Percentiles rank a stretch among this genome's conserved stretches.
phyloP scores from a whole-genome alignment of 2,797 vertebrate species.

The Sebastes reedi region DNA sequence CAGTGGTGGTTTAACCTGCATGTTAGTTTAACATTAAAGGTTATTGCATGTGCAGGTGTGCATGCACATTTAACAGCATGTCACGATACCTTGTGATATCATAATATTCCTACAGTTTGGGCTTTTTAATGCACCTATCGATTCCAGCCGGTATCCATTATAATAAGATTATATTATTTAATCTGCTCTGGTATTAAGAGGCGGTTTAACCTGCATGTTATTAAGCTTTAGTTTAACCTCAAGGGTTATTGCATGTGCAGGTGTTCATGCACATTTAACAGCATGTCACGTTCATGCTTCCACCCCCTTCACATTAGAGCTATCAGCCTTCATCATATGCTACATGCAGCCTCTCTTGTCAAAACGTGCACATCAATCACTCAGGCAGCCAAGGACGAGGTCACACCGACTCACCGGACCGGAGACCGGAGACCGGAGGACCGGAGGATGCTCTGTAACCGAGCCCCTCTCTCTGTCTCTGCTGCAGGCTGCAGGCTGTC shows the following conservation, averaged over 20 bases:
- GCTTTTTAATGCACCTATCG: background rate
- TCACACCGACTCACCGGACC: slow-evolving; percentile 57
- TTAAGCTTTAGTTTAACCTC: background rate
- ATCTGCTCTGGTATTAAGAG: slow-evolving; percentile 1
- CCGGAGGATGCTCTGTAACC: slow-evolving; percentile 8
- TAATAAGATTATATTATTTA: background rate
- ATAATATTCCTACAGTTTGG: background rate
- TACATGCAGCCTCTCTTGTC: slow-evolving; percentile 22
- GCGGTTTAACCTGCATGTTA: slow-evolving; percentile 25
- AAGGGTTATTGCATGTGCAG: slow-evolving; percentile 35
- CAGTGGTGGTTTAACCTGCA: slow-evolving; percentile 17
- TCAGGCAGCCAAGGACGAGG: slow-evolving; percentile 70
- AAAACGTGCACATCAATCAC: slow-evolving; percentile 44
- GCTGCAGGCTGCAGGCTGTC: slow-evolving; percentile 8
- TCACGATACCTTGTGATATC: slow-evolving; percentile 6
- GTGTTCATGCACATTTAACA: slow-evolving; percentile 27
- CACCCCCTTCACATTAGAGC: background rate
- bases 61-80: slow-evolving; percentile 23
- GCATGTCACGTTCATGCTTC: slow-evolving; percentile 37
- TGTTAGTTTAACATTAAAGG: background rate
- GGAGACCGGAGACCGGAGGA: background rate
- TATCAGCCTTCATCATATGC: slow-evolving; percentile 4
- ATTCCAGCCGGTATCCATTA: background rate
- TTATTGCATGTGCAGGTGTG: slow-evolving; percentile 44
- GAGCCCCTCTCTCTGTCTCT: background rate